Base-by-base conservation (phyloP, 2,888 invertebrate genomes). In the Eurytoma californica region DNA sequence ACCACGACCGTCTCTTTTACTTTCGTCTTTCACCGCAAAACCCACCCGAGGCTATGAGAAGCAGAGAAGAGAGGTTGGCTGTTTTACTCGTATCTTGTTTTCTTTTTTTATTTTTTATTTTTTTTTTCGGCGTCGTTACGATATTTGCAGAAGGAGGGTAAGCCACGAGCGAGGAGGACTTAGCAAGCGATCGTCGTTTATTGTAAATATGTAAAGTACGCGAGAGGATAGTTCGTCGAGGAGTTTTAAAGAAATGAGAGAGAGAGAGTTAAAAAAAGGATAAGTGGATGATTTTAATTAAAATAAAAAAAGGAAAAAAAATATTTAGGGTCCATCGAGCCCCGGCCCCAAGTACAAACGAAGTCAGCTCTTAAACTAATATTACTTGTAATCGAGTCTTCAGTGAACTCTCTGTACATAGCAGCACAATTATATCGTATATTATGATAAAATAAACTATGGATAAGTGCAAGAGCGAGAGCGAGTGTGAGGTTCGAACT, bases 281-380 rank as follows among this genome's bases (percentile, higher is more conserved):
- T 9, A 18, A 55, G n/a, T 30, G 30, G 30, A 39, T 39, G 9
- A 39, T 9, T 39, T 7, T 12, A 13, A 24, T 87, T 88, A 85
- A 89, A 88, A 89, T 88, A n/a, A 55, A 58, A 51, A 4, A 30
- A 87, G 88, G 88, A 87, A 83, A 82, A 84, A 83, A 82, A 86
- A 83, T 85, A 84, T 85, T 83, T 87, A 87, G 89, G 89, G 89
- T 79, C 87, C 87, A 86, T 86, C 86, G 88, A 85, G 88, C 88
- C 90, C 89, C 87, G 88, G 86, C 88, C 88, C 88, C 88, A 89
- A 90, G 90, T 90, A 90, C 90, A 90, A 90, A 89, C 87, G 85
- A 88, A 89, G 89, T 89, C 89, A 89, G 86, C 88, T 88, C 67
- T 79, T 81, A 72, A 87, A 39, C 39, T 84, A 84, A 83, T 83